These are phyloP conservation scores for Rhinoderma darwinii DNA, from an alignment of 2,113 vertebrate species.

Conservation along the genomic window DNA sequence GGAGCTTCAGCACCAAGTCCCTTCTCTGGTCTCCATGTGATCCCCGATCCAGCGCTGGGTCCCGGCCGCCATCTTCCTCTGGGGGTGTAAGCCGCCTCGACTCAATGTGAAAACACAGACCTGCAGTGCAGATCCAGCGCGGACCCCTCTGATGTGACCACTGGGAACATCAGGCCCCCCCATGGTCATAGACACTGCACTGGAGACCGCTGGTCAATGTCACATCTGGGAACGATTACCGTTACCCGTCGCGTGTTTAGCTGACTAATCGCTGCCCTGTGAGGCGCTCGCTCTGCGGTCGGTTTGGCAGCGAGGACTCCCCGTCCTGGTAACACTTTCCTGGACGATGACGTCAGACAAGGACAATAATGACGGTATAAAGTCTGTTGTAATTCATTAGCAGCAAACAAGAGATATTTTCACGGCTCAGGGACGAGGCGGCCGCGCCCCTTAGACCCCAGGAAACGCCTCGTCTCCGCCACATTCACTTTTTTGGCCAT, in stretches of 20 bases:
- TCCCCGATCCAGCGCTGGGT: too few species aligned
- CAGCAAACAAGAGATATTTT: background rate
- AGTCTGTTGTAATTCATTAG: background rate
- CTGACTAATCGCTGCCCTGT: background rate
- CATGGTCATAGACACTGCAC: too few species aligned
- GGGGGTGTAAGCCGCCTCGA: too few species aligned
- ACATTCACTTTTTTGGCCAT: too few species aligned
- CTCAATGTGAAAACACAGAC: too few species aligned
- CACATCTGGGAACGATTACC: slow-evolving; percentile 25
- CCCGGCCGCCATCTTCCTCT: too few species aligned
- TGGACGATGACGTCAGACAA: background rate
- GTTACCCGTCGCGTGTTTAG: background rate
- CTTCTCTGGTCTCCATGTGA: too few species aligned
- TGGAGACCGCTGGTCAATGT: background rate
- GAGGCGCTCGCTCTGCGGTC: background rate
- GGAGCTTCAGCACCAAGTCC: too few species aligned
- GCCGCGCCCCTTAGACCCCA: background rate
- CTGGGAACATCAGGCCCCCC: too few species aligned
- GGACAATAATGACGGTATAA: background rate
- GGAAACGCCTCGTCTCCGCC: background rate
- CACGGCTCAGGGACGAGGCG: background rate
- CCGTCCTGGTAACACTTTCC: background rate
- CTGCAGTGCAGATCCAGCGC: too few species aligned
- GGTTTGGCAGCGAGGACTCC: background rate
- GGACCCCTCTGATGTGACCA: too few species aligned